phyloP scores from a whole-genome alignment of 2,888 invertebrate genomes.

The Myathropa florea region DNA sequence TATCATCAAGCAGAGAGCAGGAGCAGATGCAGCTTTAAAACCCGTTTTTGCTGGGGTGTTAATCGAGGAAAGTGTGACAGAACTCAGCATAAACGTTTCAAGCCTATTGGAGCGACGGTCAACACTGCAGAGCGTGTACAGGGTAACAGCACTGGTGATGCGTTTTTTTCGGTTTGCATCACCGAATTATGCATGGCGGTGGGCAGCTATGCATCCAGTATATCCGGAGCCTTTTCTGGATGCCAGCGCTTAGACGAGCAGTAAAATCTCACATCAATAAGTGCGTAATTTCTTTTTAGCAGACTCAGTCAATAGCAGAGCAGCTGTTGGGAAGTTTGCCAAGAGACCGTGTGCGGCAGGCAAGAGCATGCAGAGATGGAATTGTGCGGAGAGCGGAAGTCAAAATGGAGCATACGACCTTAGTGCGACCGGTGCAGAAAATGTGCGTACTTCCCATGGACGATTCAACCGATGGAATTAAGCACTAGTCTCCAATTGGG shows the following conservation, averaged over 20 bases:
- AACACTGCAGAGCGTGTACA: slow-evolving; percentile 12
- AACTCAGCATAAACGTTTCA: neutral
- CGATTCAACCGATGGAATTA: slow-evolving; percentile 1
- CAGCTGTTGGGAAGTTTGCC: slow-evolving; percentile 12
- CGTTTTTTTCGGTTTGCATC: neutral
- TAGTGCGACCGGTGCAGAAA: too few relatives aligned
- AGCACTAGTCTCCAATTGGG: slow-evolving; percentile 13
- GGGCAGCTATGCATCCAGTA: neutral
- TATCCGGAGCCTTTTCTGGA: neutral
- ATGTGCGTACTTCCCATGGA: slow-evolving; percentile 6
- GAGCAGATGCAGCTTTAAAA: neutral
- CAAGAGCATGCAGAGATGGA: slow-evolving; percentile 6
- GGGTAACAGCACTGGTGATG: neutral
- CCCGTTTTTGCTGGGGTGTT: neutral
- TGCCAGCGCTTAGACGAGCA: neutral
- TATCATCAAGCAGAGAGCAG: slow-evolving; percentile 7
- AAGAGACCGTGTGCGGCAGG: neutral
- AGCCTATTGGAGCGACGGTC: neutral
- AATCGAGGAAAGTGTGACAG: neutral
- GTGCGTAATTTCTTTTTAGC: neutral
- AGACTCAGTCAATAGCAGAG: neutral
- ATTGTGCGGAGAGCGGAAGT: neutral
- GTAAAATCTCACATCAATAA: neutral
- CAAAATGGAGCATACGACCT: neutral
- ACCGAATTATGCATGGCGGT: neutral